These are phyloP conservation scores for Pipistrellus pygmaeus DNA, from an alignment of 2,797 vertebrate species.

Conservation along the genomic window DNA sequence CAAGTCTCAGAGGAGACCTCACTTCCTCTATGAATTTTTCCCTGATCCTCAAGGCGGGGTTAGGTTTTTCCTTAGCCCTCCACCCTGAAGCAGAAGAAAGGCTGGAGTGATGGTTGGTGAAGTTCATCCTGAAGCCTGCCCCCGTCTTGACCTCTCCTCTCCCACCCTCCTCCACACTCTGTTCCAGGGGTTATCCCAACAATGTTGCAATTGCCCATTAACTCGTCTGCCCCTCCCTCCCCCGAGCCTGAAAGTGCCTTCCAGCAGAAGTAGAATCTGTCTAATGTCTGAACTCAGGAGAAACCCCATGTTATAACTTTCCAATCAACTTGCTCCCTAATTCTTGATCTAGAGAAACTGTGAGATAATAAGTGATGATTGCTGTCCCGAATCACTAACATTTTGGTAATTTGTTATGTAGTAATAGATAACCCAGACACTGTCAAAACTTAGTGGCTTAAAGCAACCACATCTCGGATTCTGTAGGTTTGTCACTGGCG, in stretches of 20 bases:
- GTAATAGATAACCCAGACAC: background rate
- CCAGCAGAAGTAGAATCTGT: background rate
- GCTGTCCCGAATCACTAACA: background rate
- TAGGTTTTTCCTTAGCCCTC: background rate
- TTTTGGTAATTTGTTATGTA: background rate
- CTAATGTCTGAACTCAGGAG: slow-evolving; percentile 36
- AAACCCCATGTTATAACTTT: background rate
- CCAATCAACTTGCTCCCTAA: background rate
- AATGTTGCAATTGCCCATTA: background rate
- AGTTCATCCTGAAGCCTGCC: background rate
- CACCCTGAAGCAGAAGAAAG: slow-evolving; percentile 21
- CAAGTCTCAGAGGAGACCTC: background rate
- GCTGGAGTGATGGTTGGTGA: background rate
- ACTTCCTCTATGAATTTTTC: background rate
- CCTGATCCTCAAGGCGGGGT: background rate
- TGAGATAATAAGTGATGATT: slow-evolving; percentile 21
- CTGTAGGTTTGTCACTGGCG: background rate
- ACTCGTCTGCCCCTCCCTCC: background rate
- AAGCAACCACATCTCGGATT: background rate
- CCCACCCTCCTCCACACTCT: background rate
- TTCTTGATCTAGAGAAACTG: slow-evolving; percentile 24
- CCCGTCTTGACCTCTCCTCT: background rate
- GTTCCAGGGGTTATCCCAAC: background rate
- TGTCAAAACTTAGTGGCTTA: slow-evolving; percentile 25
- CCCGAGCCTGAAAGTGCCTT: background rate